Base-by-base conservation (phyloP, 2,888 invertebrate genomes). In the Dicranocentrus wangi region DNA sequence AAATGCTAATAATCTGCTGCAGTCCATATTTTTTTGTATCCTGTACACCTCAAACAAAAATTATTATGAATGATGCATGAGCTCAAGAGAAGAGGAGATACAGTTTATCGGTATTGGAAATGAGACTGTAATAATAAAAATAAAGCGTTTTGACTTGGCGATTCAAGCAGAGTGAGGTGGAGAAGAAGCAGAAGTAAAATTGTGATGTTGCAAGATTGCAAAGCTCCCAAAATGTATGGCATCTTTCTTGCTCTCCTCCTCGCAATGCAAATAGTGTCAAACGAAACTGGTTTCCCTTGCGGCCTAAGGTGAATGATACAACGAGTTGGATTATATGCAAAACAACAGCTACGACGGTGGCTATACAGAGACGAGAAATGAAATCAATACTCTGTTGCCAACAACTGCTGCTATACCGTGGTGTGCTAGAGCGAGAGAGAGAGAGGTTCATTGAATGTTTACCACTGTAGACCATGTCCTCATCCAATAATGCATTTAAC, bases 271-370 rank as follows among this genome's bases (percentile, higher is more conserved):
- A 70, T 55, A 32, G 53, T 70, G 69, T 70, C 69, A 70, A n/a
- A 19, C 60, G 1, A 71, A 71, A 71, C 71, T 60, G 60, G 71
- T 71, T 71, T 71, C 60, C 71, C 71, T 71, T 71, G 60, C 60
- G 25, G 10, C 25, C 66, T 47, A 39, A 70, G 70, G 70, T 70
- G 70, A 70, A 70, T 70, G 70, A 70, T 47, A 13, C 15, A 47
- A 47, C 8, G 17, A 47, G 17, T 5, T 13, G 47, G n/a, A 17
- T 7, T 10, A 32, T 3, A 32, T 32, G 32, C 32, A 32, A 32
- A 32, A n/a, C n/a, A n/a, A n/a, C n/a, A n/a, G n/a, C n/a, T n/a
- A n/a, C n/a, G n/a, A n/a, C n/a, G n/a, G n/a, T n/a, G n/a, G n/a
- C n/a, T n/a, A n/a, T n/a, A n/a, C 47, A 47, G 21, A 51, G 17